Evolutionary conservation across 2,113 vertebrate genomes (phyloP).

Genomic region (Salvator merianae): DNA sequence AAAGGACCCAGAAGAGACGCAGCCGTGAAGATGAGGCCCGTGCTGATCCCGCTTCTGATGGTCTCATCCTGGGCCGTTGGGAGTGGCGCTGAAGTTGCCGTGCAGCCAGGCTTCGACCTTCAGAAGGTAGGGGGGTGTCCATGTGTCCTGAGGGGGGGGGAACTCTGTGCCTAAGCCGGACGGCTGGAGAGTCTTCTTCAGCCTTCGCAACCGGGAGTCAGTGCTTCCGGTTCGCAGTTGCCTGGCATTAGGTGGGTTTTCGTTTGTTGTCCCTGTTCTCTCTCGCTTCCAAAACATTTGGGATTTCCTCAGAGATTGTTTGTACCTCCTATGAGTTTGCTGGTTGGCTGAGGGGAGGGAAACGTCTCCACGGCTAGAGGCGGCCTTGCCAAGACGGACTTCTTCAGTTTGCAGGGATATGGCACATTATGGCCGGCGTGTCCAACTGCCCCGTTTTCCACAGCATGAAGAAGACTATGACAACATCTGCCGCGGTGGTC

Average conservation of each 20-base stretch:
- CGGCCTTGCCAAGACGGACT: no score
- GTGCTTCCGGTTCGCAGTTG: no score
- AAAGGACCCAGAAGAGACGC: not conserved
- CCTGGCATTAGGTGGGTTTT: no score
- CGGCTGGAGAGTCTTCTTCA: no score
- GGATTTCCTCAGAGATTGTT: no score
- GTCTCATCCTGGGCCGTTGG: not conserved
- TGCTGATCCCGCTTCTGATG: not conserved
- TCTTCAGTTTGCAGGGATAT: constrained; percentile 17
- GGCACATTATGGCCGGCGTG: not conserved
- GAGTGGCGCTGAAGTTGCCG: not conserved
- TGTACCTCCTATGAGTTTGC: no score
- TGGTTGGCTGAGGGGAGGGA: not conserved
- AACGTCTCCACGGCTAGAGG: no score
- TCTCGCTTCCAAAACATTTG: no score
- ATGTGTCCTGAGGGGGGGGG: not conserved
- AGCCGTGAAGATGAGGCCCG: not conserved
- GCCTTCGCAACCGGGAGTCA: no score
- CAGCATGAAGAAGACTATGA: not conserved
- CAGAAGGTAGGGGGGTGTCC: not conserved
- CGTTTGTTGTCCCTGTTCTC: no score
- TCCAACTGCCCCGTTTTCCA: not conserved
- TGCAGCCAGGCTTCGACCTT: not conserved
- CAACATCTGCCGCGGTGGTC: not conserved
- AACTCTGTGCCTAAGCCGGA: no score